Percentiles rank a stretch among this genome's conserved stretches.
phyloP scores from a whole-genome alignment of 2,888 invertebrate species.

The Allophyes oxyacanthae region DNA sequence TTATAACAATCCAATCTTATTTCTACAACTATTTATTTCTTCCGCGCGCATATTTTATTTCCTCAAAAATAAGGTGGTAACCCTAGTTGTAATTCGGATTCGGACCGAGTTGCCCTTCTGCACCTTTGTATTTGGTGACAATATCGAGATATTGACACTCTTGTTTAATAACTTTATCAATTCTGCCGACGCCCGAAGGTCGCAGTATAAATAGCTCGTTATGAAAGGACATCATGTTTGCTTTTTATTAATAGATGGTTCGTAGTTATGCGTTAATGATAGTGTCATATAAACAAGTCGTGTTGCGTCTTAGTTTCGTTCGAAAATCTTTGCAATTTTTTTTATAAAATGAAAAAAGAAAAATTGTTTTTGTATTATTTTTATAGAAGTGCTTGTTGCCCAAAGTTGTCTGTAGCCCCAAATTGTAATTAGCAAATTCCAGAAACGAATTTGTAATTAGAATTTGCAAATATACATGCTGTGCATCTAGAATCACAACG shows the following conservation, averaged over 20 bases:
- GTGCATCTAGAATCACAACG: too few relatives aligned
- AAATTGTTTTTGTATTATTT: too few relatives aligned
- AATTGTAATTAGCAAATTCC: slow-evolving; percentile 23
- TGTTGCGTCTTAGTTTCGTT: too few relatives aligned
- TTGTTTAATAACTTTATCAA: slow-evolving; percentile 45
- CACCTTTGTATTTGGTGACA: neutral
- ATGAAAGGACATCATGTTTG: slow-evolving; percentile 1
- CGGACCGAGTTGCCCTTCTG: slow-evolving; percentile 15
- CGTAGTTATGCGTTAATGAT: neutral
- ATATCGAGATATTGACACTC: slow-evolving; percentile 35
- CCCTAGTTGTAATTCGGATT: too few relatives aligned
- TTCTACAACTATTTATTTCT: too few relatives aligned
- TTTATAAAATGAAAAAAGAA: too few relatives aligned
- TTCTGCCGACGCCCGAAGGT: slow-evolving; percentile 33
- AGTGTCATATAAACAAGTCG: too few relatives aligned
- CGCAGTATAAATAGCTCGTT: slow-evolving; percentile 27
- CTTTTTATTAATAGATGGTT: slow-evolving; percentile 11
- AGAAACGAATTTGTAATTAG: slow-evolving; percentile 26
- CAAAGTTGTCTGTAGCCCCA: slow-evolving; percentile 14
- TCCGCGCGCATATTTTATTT: too few relatives aligned
- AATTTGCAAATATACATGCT: slow-evolving; percentile 15
- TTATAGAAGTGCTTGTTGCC: too few relatives aligned
- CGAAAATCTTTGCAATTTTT: too few relatives aligned
- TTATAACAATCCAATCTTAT: too few relatives aligned
- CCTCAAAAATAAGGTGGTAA: too few relatives aligned